Base-by-base conservation (phyloP, 2,797 vertebrate genomes). In the Myotis pilosus region DNA sequence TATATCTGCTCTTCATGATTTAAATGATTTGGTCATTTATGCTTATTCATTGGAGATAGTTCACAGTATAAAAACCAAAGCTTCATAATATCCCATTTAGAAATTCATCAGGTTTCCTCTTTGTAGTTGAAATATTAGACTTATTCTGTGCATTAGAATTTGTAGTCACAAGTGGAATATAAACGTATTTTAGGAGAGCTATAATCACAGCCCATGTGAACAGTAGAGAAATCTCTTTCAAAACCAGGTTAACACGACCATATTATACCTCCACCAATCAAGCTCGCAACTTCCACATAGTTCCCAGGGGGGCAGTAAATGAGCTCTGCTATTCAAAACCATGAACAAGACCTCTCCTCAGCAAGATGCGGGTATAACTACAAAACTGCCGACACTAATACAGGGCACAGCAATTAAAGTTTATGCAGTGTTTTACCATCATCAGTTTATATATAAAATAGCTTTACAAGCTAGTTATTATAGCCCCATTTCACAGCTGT, bases 1-100 rank as follows among this genome's bases (percentile, higher is more conserved):
- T 68, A 5, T 9, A 74, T 53, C 55, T 79, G 4, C 17, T 89
- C 11, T 92, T 87, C 60, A 16, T 15, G 47, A 74, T 57, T 92
- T 74, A 57, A 75, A 16, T 15, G 47, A 69, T 64, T 92, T 71
- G 55, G 79, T 81, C 22, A 81, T 92, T 57, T 85, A 41, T 44
- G 17, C 23, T 78, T 89, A 66, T 82, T 89, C 60, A 79, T 64
- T 89, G 57, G 25, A 85, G n/a, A 82, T 85, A 89, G 78, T 49
- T 75, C 1, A 66, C 8, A 16, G 49, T 13, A 92, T 79, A 88
- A 92, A 91, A 75, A 23, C 13, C 64, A 69, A 87, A 38, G 20
- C 22, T 87, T 87, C 36, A 57, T 72, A 76, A 71, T 17, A 12
- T 23, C 11, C 51, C 62, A 60, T 55, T 81, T 4, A 38, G 76